Evolutionary conservation across 2,797 vertebrate species (phyloP).

Genomic region (Lagodon rhomboides): DNA sequence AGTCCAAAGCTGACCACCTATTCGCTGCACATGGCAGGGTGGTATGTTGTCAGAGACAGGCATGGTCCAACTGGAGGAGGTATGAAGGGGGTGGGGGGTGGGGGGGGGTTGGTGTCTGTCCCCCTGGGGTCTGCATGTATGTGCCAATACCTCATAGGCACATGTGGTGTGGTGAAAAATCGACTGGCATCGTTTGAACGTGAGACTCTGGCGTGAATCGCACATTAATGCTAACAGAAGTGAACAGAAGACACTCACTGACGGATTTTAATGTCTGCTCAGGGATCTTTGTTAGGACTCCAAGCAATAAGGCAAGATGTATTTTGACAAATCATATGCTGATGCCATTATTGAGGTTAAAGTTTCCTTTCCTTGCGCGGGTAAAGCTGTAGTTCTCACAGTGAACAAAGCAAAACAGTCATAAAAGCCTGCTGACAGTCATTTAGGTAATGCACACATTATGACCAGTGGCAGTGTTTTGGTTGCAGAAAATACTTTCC

Average conservation of each 20-base stretch:
- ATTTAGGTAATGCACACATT: slow-evolving; percentile 62
- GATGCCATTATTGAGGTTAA: slow-evolving; percentile 5
- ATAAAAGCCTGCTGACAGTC: slow-evolving; percentile 49
- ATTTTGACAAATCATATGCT: slow-evolving; percentile 16
- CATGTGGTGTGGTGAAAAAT: slow-evolving; percentile 71
- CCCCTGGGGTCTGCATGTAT: slow-evolving; percentile 63
- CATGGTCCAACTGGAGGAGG: slow-evolving; percentile 58
- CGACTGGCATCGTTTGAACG: slow-evolving; percentile 60
- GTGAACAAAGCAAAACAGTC: slow-evolving; percentile 33
- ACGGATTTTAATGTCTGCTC: slow-evolving; percentile 24
- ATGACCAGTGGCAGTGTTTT: slow-evolving; percentile 64
- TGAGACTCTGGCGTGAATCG: slow-evolving; percentile 58
- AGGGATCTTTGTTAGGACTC: slow-evolving; percentile 22
- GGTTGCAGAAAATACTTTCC: slow-evolving; percentile 69
- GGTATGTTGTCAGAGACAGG: slow-evolving; percentile 58
- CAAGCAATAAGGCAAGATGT: not conserved
- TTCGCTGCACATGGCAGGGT: slow-evolving; percentile 44
- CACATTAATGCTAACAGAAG: slow-evolving; percentile 40
- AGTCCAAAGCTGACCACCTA: slow-evolving; percentile 60
- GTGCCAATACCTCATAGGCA: slow-evolving; percentile 55
- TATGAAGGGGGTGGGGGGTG: slow-evolving; percentile 34
- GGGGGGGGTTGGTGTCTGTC: slow-evolving; percentile 35
- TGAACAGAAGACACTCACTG: slow-evolving; percentile 4
- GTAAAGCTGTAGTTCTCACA: slow-evolving; percentile 36
- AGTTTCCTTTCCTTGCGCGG: not conserved